A percentile compares a stretch with the other conserved stretches of the same genome.
Evolutionary conservation across 1,140 invertebrate species (phyloP).

Genomic region (Pogonomyrmex barbatus): DNA sequence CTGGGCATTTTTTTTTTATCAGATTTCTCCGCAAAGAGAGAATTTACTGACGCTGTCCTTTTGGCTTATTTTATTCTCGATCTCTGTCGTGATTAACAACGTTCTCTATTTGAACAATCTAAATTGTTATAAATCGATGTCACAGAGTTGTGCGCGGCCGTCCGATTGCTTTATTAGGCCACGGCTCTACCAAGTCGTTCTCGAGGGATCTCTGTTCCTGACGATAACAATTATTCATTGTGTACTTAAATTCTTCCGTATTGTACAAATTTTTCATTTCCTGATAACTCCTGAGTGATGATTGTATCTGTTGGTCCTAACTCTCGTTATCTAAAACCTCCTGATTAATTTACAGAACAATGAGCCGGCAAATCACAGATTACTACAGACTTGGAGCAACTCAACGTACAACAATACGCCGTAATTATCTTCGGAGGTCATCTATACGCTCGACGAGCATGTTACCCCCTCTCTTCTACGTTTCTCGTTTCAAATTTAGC

Average conservation of each 20-base stretch:
- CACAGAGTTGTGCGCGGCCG: slow-evolving; percentile 32
- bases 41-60: slow-evolving; percentile 4
- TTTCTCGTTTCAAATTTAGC: neutral
- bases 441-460: neutral
- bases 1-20: slow-evolving; percentile 28
- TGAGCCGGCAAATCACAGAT: slow-evolving; percentile 3
- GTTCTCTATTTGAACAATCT: slow-evolving; percentile 13
- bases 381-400: neutral
- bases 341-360: slow-evolving; percentile 10
- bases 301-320: neutral
- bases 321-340: neutral
- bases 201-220: neutral
- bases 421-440: neutral
- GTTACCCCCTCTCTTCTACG: neutral
- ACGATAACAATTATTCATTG: neutral
- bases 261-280: slow-evolving; percentile 10
- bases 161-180: neutral
- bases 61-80: neutral
- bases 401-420: neutral
- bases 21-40: neutral
- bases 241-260: neutral
- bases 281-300: neutral
- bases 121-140: slow-evolving; percentile 31
- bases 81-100: slow-evolving; percentile 14
- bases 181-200: neutral